phyloP scores from a whole-genome alignment of 2,113 vertebrate species.

The Melierax canorus region DNA sequence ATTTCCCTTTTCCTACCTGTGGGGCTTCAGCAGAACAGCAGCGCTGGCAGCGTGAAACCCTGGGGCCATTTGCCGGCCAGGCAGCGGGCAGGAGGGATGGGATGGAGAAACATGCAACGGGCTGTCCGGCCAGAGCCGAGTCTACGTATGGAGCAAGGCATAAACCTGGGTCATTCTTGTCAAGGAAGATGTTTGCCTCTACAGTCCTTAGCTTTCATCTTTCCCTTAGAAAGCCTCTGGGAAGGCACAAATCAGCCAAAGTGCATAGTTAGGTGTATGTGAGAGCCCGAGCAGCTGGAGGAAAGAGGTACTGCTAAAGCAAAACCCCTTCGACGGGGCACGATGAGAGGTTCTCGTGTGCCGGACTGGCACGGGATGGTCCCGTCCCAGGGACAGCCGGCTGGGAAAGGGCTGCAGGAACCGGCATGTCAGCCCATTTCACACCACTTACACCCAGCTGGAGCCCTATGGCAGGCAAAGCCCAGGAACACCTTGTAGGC shows the following conservation, averaged over 20 bases:
- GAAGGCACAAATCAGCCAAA: neutral
- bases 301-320: neutral
- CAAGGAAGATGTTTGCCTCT: neutral
- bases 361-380: neutral
- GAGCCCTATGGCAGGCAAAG: neutral
- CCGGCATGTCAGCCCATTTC: rapidly evolving
- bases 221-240: neutral
- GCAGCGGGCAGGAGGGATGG: too few relatives aligned
- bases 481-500: neutral
- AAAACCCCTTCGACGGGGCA: neutral
- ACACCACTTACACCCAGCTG: neutral
- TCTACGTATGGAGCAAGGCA: neutral
- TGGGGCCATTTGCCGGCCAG: neutral
- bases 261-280: too few relatives aligned
- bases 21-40: too few relatives aligned
- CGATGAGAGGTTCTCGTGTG: rapidly evolving
- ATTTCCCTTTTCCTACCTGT: too few relatives aligned
- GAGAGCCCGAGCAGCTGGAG: neutral
- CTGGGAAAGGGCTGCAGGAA: neutral
- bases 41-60: neutral
- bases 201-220: neutral
- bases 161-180: neutral
- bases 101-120: neutral
- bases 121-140: neutral
- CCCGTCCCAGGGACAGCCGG: neutral